Percentiles rank a stretch among this genome's conserved stretches.
These are phyloP conservation scores for Erebia palarica DNA, from an alignment of 2,888 invertebrate species.

Conservation along the genomic window DNA sequence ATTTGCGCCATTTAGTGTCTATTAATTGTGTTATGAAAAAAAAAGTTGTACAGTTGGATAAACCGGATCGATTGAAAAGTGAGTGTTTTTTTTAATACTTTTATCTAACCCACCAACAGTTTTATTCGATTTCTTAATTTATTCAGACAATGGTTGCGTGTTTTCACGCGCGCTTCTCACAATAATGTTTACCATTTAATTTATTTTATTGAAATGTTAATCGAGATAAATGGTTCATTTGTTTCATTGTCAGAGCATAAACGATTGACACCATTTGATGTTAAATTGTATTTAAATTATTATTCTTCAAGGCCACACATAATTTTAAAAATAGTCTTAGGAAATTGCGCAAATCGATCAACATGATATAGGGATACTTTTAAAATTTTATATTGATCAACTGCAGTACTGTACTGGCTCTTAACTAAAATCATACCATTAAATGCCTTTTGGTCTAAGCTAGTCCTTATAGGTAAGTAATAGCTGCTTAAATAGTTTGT, in stretches of 20 bases:
- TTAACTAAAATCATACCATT: too few species aligned
- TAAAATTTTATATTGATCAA: too few species aligned
- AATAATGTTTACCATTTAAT: not conserved
- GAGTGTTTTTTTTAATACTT: constrained; percentile 16
- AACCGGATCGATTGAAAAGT: constrained; percentile 17
- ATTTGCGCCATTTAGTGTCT: constrained; percentile 24
- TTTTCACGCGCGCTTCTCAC: constrained; percentile 4
- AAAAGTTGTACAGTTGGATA: constrained; percentile 14
- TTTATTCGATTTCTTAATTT: not conserved
- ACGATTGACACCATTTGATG: too few species aligned
- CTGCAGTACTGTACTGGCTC: too few species aligned
- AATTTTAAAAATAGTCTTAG: too few species aligned
- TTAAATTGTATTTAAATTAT: too few species aligned
- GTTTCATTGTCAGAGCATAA: not conserved
- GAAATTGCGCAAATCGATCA: too few species aligned
- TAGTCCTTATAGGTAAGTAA: not conserved
- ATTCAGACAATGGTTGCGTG: constrained; percentile 6
- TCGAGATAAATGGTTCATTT: not conserved
- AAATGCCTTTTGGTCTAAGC: too few species aligned
- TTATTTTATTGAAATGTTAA: not conserved
- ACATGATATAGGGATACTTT: too few species aligned
- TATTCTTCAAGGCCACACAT: too few species aligned
- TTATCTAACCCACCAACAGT: not conserved
- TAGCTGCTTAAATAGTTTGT: not conserved
- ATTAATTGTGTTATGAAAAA: constrained; percentile 31